phyloP scores from a whole-genome alignment of 2,797 vertebrate species.

The Coluber constrictor region DNA sequence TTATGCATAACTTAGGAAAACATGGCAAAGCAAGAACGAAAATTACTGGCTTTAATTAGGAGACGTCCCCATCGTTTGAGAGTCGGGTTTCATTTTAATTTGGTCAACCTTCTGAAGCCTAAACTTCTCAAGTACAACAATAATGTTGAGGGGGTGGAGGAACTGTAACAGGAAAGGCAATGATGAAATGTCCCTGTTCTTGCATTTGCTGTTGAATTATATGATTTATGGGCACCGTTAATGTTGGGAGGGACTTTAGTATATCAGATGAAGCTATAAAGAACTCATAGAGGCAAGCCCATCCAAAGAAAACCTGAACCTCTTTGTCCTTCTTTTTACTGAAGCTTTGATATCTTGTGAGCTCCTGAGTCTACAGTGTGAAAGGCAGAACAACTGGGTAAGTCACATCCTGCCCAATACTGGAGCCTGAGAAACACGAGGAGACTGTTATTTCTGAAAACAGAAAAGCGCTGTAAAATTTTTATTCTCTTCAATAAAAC shows the following conservation, averaged over 20 bases:
- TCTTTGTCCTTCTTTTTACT: slow-evolving; percentile 24
- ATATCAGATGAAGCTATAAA: slow-evolving; percentile 37
- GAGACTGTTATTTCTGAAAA: slow-evolving; percentile 59
- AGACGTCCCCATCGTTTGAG: slow-evolving; percentile 47
- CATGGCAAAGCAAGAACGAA: slow-evolving; percentile 26
- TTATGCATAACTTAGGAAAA: slow-evolving; percentile 56
- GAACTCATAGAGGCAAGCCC: slow-evolving; percentile 11
- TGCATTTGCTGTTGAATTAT: slow-evolving; percentile 32
- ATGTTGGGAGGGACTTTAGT: slow-evolving; percentile 39
- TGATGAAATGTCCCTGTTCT: slow-evolving; percentile 53
- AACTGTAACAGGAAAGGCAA: slow-evolving; percentile 50
- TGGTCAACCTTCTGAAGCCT: slow-evolving; percentile 53
- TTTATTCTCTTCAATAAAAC: slow-evolving; percentile 51
- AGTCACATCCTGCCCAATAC: neutral
- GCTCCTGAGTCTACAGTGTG: slow-evolving; percentile 32
- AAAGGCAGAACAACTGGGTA: slow-evolving; percentile 34
- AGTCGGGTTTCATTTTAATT: slow-evolving; percentile 58
- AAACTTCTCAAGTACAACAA: slow-evolving; percentile 47
- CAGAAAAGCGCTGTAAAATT: slow-evolving; percentile 56
- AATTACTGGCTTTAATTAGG: slow-evolving; percentile 55
- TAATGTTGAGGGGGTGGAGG: slow-evolving; percentile 17
- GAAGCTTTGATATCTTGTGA: slow-evolving; percentile 35
- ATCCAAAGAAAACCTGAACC: slow-evolving; percentile 35
- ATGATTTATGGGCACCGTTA: slow-evolving; percentile 47
- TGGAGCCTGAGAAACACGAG: slow-evolving; percentile 44